Evolutionary conservation across 2,888 invertebrate genomes (phyloP), one percentile per base, ranked within the genome.

Genomic region (Aelia acuminata): DNA sequence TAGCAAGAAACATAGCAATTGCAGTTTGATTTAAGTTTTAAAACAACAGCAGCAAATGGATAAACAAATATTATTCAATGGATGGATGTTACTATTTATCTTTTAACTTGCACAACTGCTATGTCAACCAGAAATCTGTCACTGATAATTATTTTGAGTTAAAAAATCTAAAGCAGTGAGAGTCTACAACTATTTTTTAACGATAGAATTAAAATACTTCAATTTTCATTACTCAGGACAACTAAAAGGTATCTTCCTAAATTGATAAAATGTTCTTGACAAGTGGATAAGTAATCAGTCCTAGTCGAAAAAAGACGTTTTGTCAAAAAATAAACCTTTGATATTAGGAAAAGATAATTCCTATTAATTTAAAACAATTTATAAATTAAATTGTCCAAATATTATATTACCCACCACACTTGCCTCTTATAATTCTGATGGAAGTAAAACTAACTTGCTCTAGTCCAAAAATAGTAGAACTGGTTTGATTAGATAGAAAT

Each of bases 391-490:
- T 35, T 31, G 5, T 31, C 31, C 18, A 1, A 57, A 63, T 31
- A 26, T 26, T 13, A 57, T 2, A 63, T 35, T 5, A 63, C 31
- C 31, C 4, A 31, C 26, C 31, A 35, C 1, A 18, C 31, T 31
- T 15, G 63, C 31, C 63, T 31, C 1, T 0, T 70, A 22, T 35
- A 70, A 70, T 43, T 43, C 31, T 35, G 63, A 70, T 5, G 20
- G 4, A 15, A 70, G 8, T 70, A 20, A 70, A 70, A 35, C 35
- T 35, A 70, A 35, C 35, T 70, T 70, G 63, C 18, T 70, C 63
- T 7, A 80, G 80, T 80, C 43, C 11, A 43, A 47, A 80, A 80
- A 43, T 80, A 80, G 80, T 22, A 47, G n/a, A 47, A 39, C 80
- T 80, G 43, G 80, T 80, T 57, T 43, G 22, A 43, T 43, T 0